Evolutionary conservation across 23 tunicate genomes (phyloP).

Genomic region (Ascidia mentula): DNA sequence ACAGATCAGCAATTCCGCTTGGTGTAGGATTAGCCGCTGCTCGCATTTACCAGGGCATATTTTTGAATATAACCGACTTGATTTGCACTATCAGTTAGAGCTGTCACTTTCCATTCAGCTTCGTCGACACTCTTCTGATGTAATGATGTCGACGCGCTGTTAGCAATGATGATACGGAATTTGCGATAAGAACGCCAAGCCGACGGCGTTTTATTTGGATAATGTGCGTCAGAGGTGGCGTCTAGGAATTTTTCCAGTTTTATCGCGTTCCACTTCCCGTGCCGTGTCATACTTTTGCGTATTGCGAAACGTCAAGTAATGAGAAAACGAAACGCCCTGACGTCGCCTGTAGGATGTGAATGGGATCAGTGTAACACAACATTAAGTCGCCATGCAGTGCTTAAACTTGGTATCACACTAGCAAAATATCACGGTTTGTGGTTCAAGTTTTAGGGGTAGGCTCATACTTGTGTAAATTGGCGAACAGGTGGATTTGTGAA

Average conservation of each 20-base stretch:
- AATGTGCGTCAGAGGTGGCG: slow-evolving; percentile 2
- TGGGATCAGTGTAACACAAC: too few species aligned
- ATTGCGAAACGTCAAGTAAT: too few species aligned
- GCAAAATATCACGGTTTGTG: too few species aligned
- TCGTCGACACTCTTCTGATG: background rate
- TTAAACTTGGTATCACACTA: too few species aligned
- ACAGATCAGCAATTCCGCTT: background rate
- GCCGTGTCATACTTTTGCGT: too few species aligned
- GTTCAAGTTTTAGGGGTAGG: too few species aligned
- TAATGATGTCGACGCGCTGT: background rate
- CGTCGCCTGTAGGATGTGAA: too few species aligned
- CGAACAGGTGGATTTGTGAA: background rate
- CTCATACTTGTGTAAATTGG: background rate
- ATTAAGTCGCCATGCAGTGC: too few species aligned
- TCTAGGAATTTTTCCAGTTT: too few species aligned
- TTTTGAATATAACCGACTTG: background rate
- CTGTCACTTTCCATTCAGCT: background rate
- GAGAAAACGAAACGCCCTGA: too few species aligned
- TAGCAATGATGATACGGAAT: background rate
- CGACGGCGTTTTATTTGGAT: slow-evolving; percentile 5
- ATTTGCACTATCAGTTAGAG: slow-evolving; percentile 1
- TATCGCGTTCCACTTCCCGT: too few species aligned
- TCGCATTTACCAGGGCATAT: background rate
- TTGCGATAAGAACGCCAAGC: too few species aligned
- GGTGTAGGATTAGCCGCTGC: background rate